These are phyloP conservation scores for Chaetodon trifascialis DNA, from an alignment of 2,113 vertebrate genomes.

Conservation along the genomic window DNA sequence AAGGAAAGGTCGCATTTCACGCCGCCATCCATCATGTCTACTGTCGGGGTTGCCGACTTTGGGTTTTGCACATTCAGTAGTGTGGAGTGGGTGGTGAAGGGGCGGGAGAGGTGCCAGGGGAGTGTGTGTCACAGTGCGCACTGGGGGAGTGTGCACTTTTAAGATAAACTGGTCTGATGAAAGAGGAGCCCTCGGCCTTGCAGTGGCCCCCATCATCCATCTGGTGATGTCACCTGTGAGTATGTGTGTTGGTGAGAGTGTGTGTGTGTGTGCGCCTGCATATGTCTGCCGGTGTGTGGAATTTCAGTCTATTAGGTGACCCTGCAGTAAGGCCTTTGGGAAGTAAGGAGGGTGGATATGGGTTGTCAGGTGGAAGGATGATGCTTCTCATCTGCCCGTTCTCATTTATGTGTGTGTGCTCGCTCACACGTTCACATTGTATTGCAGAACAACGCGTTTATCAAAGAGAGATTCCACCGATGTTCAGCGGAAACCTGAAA, in stretches of 20 bases:
- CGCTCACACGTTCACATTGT: neutral
- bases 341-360: conserved; percentile 37
- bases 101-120: conserved; percentile 26
- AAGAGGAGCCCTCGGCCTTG: conserved; percentile 71
- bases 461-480: conserved; percentile 35
- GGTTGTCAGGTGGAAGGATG: conserved; percentile 69
- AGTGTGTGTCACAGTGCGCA: conserved; percentile 9
- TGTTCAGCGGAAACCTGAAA: conserved; percentile 58
- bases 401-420: conserved; percentile 7
- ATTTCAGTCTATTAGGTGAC: conserved; percentile 63
- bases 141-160: conserved; percentile 52
- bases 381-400: conserved; percentile 41
- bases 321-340: conserved; percentile 62
- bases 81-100: conserved; percentile 32
- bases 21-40: conserved; percentile 78
- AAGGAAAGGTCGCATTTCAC: conserved; percentile 74
- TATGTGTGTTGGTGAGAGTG: neutral
- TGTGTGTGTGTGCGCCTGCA: conserved; percentile 1
- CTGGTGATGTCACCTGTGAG: conserved; percentile 70
- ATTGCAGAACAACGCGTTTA: conserved; percentile 11
- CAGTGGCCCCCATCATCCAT: conserved; percentile 71
- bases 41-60: conserved; percentile 54
- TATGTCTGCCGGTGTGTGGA: conserved; percentile 34
- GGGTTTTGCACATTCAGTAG: conserved; percentile 45
- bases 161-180: conserved; percentile 69